Evolutionary conservation across 2,888 invertebrate genomes (phyloP), one percentile per base, ranked within the genome.

Genomic region (Athrips mouffetella): DNA sequence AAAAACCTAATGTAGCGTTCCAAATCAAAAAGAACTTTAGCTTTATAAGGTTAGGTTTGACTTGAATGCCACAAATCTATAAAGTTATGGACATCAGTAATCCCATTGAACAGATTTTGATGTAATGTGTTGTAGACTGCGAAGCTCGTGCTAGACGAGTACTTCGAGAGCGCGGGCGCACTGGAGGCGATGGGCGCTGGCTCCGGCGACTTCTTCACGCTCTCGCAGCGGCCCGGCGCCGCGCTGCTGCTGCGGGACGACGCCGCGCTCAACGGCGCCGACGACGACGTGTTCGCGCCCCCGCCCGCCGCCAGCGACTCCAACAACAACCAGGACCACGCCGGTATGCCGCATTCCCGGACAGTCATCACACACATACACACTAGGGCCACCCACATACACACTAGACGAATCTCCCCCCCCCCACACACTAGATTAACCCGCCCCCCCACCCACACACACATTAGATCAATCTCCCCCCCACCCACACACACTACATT

Each of bases 71-170:
- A n/a, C n/a, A n/a, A n/a, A n/a, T n/a, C n/a, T n/a, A n/a, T n/a
- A n/a, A n/a, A n/a, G n/a, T n/a, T n/a, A n/a, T n/a, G n/a, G n/a
- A n/a, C n/a, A n/a, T n/a, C n/a, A n/a, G n/a, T n/a, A n/a, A n/a
- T n/a, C n/a, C 30, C 10, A 30, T 11, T 2, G n/a, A n/a, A 7
- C 31, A 5, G 13, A 31, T 31, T 2, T 18, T 10, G 2, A 18
- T 10, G 18, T 21, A 35, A 1, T 5, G 8, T 25, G 0, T 6
- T 20, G 21, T 75, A 96, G 96, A 94, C 93, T 67, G 96, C 96
- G 50, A 96, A 96, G 85, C 87, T 96, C 66, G 94, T 96, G 59
- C 86, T 97, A 66, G 96, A 96, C 75, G 96, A 96, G 80, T 95
- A 95, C 80, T 96, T 96, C 70, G 88, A 88, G 73, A 86, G 86